Evolutionary conservation across 1,140 invertebrate genomes (phyloP), one percentile per base, ranked within the genome.

Genomic region (Scylla paramamosain): DNA sequence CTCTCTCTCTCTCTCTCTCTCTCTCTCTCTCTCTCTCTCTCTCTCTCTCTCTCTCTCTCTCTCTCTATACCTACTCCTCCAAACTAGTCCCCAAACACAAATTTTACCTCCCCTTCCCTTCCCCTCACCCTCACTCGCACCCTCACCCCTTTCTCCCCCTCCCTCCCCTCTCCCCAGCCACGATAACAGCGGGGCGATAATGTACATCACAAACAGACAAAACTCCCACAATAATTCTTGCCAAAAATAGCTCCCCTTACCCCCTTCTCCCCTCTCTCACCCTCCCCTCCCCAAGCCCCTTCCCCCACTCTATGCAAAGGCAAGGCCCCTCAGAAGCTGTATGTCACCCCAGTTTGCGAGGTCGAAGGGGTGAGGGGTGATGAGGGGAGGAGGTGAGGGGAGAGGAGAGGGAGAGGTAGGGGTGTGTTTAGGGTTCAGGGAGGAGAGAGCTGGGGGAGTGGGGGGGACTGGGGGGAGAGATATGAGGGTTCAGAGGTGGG

Each of bases 201-300:
- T 59, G 16, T 59, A 59, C 52, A 59, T 59, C 52, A 84, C 28
- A 82, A 0, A 14, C 83, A 82, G 16, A 14, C 83, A 4, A 84
- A 84, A 16, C 31, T 87, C 25, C 86, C 83, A 3, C 25, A 4
- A 84, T 32, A 84, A 32, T 25, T 28, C 10, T 1, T 1, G 25
- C n/a, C 83, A 84, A 84, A 84, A 84, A 84, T 29, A n/a, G 83
- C 83, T n/a, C 67, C n/a, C 67, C n/a, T 77, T n/a, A 1, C 67
- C 25, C 67, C 25, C 67, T n/a, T 77, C n/a, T 8, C 20, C 20
- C 25, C 20, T 67, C 20, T 67, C 20, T 25, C 59, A 10, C 59
- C 59, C 48, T 52, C 59, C 20, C 59, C 59, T 25, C 59, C 59
- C 20, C 59, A 3, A 10, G 10, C 59, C 20, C 25, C 67, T n/a